Conservation (phyloP, 2,113 vertebrate genomes). For the Cyanoderma ruficeps region DNA sequence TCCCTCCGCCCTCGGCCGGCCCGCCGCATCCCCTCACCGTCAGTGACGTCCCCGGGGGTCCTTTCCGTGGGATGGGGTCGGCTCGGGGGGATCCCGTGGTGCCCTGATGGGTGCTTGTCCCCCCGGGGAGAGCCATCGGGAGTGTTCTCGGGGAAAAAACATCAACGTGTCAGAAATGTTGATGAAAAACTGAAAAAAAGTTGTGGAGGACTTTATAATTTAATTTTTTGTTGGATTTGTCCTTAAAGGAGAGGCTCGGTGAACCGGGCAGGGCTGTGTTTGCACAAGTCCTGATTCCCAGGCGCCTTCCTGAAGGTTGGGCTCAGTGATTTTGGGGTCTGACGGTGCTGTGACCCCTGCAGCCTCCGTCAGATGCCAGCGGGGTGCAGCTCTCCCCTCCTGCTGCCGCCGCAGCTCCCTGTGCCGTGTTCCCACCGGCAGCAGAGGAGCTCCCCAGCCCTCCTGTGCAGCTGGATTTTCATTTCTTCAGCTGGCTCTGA, state of each 20-base stretch:
- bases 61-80: not conserved
- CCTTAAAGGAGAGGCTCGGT: not conserved
- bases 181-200: not conserved
- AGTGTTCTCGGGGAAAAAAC: not conserved
- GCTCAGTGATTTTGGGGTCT: not conserved
- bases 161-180: not conserved
- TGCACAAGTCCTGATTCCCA: not conserved
- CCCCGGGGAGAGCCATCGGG: not conserved
- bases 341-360: not conserved
- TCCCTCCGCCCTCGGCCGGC: not conserved
- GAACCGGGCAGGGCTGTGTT: not conserved
- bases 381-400: not conserved
- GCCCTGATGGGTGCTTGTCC: not conserved
- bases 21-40: not conserved
- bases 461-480: constrained; percentile 28
- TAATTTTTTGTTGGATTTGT: not conserved
- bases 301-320: not conserved
- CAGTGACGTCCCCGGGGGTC: not conserved
- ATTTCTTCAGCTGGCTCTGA: not conserved
- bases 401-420: not conserved
- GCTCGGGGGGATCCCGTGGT: not conserved
- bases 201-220: not conserved
- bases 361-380: not conserved
- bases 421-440: rapidly evolving
- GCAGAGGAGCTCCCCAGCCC: not conserved